Evolutionary conservation across 2,797 vertebrate species (phyloP).

Genomic region (Typhlichthys subterraneus): DNA sequence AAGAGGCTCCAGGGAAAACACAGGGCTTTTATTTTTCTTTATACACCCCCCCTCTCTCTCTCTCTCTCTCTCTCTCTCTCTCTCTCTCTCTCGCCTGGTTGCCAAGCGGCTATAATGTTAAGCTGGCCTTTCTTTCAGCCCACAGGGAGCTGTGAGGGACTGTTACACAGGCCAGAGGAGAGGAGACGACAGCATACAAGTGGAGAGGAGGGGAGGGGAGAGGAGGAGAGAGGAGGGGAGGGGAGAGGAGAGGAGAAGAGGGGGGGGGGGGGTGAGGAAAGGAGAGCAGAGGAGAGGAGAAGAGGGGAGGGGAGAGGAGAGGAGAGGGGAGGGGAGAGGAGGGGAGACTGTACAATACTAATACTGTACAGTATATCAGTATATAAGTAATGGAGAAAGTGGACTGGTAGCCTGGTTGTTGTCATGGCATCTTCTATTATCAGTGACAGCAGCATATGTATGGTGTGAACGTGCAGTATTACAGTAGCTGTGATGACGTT

Average conservation of each 20-base stretch:
- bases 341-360: neutral
- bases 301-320: conserved; percentile 35
- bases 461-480: conserved; percentile 30
- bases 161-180: conserved; percentile 52
- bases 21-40: conserved; percentile 43
- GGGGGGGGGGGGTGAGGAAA: neutral
- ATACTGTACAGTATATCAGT: neutral
- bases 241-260: conserved; percentile 10
- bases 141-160: conserved; percentile 69
- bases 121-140: conserved; percentile 75
- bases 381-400: neutral
- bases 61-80: conserved; percentile 50
- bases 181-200: conserved; percentile 43
- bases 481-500: conserved; percentile 6
- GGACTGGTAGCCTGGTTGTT: neutral
- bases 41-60: conserved; percentile 50
- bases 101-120: conserved; percentile 78
- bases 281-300: conserved; percentile 37
- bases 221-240: conserved; percentile 33
- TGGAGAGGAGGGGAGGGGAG: conserved; percentile 23
- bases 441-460: conserved; percentile 31
- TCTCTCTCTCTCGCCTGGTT: conserved; percentile 67
- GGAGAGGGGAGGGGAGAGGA: conserved; percentile 23
- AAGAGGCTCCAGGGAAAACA: conserved; percentile 73
- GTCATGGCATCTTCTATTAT: conserved; percentile 19